Evolutionary conservation across 2,797 vertebrate genomes (phyloP).

Genomic region (Melanotaenia maccullochi): DNA sequence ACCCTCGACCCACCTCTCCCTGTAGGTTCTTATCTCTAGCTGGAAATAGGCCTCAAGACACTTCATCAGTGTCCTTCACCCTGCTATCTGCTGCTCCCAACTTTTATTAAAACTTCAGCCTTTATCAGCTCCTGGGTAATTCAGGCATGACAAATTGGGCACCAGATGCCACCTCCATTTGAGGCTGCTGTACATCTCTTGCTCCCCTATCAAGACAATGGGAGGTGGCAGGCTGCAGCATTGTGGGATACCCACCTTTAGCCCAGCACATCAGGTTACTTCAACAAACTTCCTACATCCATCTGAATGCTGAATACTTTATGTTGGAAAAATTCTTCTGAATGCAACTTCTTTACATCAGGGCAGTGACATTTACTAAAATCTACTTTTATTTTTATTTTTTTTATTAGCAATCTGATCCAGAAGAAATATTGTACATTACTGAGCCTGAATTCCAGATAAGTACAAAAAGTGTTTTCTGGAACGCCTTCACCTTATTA

Average conservation of each 20-base stretch:
- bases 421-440: not conserved
- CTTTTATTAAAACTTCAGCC: constrained; percentile 90
- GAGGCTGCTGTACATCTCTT: constrained; percentile 81
- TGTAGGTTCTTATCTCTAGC: constrained; percentile 85
- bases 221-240: constrained; percentile 78
- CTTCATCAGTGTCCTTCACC: constrained; percentile 89
- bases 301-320: constrained; percentile 58
- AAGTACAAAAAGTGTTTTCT: not conserved
- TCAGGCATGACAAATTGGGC: constrained; percentile 89
- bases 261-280: constrained; percentile 68
- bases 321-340: constrained; percentile 31
- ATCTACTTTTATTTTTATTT: not conserved
- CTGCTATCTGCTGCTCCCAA: constrained; percentile 86
- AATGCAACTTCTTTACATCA: constrained; percentile 22
- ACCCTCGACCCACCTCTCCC: constrained; percentile 78
- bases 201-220: constrained; percentile 81
- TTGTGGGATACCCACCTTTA: constrained; percentile 80
- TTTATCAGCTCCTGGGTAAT: constrained; percentile 88
- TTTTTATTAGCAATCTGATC: constrained; percentile 9
- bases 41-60: constrained; percentile 87
- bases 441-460: constrained; percentile 1
- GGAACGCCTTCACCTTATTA: not conserved
- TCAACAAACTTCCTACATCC: constrained; percentile 67
- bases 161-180: constrained; percentile 88
- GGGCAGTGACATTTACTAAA: constrained; percentile 7